Evolutionary conservation across 2,113 vertebrate genomes (phyloP).

Genomic region (Circaetus gallicus): DNA sequence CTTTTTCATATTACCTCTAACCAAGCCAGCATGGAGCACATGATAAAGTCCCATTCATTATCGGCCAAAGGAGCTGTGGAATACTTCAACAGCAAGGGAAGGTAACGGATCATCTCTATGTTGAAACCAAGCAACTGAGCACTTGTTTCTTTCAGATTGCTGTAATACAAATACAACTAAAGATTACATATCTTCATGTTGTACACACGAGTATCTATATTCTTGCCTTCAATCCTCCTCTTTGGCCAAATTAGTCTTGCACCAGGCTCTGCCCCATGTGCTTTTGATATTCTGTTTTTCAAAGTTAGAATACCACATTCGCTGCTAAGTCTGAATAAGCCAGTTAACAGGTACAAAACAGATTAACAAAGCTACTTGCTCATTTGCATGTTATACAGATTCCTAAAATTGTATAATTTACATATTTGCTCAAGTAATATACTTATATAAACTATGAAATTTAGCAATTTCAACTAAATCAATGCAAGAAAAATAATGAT

Average conservation of each 20-base stretch:
- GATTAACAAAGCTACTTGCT: background rate
- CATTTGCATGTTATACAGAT: background rate
- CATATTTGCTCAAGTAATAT: background rate
- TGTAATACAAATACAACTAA: conserved; percentile 60
- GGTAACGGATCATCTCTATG: conserved; percentile 89
- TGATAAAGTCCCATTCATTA: conserved; percentile 92
- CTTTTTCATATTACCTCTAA: conserved; percentile 80
- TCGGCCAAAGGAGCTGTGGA: conserved; percentile 71
- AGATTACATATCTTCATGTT: background rate
- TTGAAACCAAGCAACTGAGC: conserved; percentile 79
- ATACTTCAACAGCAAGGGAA: conserved; percentile 80
- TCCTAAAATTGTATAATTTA: background rate
- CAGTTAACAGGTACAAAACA: background rate
- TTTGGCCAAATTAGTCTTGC: background rate
- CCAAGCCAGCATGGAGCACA: conserved; percentile 95
- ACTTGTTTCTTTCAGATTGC: conserved; percentile 81
- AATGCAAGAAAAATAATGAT: background rate
- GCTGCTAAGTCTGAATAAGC: background rate
- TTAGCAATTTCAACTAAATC: background rate
- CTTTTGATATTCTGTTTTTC: background rate
- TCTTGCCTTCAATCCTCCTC: background rate
- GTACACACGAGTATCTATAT: background rate
- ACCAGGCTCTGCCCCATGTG: background rate
- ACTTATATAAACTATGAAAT: background rate
- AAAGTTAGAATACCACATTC: background rate